Percentiles rank a stretch among this genome's conserved stretches.
phyloP scores from a whole-genome alignment of 2,888 invertebrate species.

The Philonicus albiceps region DNA sequence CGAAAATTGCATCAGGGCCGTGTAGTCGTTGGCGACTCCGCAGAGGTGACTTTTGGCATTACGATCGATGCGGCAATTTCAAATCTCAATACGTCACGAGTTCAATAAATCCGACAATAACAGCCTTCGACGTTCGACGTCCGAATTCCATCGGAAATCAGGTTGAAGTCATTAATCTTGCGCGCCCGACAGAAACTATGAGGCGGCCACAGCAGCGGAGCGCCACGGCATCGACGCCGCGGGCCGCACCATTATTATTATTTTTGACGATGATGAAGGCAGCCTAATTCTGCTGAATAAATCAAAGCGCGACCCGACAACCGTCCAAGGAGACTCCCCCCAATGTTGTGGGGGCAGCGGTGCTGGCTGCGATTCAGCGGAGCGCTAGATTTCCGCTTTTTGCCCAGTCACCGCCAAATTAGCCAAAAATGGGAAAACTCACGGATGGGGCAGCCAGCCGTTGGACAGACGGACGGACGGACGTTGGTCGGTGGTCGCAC shows the following conservation, averaged over 20 bases:
- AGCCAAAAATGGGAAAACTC: neutral
- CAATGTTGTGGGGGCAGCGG: neutral
- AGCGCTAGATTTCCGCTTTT: neutral
- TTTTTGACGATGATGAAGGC: neutral
- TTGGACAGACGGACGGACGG: neutral
- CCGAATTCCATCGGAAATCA: conserved; percentile 31
- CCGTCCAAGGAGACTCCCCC: neutral
- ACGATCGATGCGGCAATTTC: conserved; percentile 12
- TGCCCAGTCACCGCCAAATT: neutral
- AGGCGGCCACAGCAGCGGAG: neutral
- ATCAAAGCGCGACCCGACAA: neutral
- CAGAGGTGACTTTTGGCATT: conserved; percentile 11
- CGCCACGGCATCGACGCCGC: neutral
- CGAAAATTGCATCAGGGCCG: conserved; percentile 23
- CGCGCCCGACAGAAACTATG: conserved; percentile 6
- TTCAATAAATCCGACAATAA: conserved; percentile 28
- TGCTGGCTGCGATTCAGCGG: neutral
- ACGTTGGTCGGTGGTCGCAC: neutral
- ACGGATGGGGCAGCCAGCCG: neutral
- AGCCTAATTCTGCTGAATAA: conserved; percentile 21
- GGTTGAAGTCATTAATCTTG: conserved; percentile 31
- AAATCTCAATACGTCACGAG: conserved; percentile 26
- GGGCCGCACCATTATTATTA: neutral
- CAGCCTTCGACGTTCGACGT: conserved; percentile 24
- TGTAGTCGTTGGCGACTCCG: neutral